phyloP scores from a whole-genome alignment of 2,113 vertebrate species.

The Neolamprologus variostigma region DNA sequence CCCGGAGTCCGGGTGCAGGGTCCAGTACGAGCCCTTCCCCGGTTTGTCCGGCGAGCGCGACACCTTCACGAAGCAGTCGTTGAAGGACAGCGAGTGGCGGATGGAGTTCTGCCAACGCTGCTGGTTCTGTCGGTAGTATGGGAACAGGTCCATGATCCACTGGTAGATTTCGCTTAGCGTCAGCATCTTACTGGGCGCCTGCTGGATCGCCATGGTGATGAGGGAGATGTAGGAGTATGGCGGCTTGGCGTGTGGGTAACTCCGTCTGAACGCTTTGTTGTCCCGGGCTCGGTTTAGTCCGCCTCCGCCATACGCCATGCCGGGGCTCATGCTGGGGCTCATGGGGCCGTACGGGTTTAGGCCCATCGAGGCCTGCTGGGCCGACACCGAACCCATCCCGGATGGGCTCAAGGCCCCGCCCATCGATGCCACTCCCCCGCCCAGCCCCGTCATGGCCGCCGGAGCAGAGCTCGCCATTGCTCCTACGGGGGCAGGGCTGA shows the following conservation, averaged over 20 bases:
- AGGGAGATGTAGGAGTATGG: conserved; percentile 98
- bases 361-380: conserved; percentile 84
- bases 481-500: conserved; percentile 78
- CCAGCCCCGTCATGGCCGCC: conserved; percentile 79
- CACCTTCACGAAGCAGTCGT: conserved; percentile 98
- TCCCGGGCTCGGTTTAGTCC: conserved; percentile 81
- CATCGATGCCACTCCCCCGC: conserved; percentile 78
- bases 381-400: conserved; percentile 79
- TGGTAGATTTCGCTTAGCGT: conserved; percentile 98
- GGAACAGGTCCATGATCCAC: conserved; percentile 99
- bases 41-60: conserved; percentile 96
- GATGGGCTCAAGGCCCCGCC: conserved; percentile 84
- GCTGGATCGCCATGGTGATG: conserved; percentile 99
- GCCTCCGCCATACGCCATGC: conserved; percentile 81
- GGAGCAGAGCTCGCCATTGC: conserved; percentile 74
- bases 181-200: conserved; percentile 95
- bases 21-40: conserved; percentile 97
- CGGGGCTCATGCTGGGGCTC: conserved; percentile 87
- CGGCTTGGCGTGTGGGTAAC: conserved; percentile 94
- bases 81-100: conserved; percentile 95
- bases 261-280: conserved; percentile 87
- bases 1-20: conserved; percentile 93
- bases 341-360: conserved; percentile 83
- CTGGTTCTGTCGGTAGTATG: conserved; percentile 95
- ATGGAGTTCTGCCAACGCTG: conserved; percentile 99